phyloP scores from a whole-genome alignment of 2,797 vertebrate species.

The Kryptolebias ocellatus region DNA sequence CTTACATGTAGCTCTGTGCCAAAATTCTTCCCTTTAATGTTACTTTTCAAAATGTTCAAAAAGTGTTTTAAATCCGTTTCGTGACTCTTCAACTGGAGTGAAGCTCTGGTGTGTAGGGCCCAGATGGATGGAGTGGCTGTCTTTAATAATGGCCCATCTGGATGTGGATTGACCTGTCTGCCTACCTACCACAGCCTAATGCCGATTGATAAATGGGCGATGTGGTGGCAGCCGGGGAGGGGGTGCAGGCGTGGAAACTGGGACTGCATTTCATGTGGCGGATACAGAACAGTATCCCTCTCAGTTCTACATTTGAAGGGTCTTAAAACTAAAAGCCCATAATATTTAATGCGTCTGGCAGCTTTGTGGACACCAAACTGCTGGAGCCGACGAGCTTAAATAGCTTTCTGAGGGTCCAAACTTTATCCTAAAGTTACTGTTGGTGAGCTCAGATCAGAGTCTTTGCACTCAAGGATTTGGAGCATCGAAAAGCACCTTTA shows the following conservation, averaged over 20 bases:
- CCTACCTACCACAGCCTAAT: conserved; percentile 63
- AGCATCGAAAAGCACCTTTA: background rate
- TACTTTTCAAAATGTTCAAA: conserved; percentile 42
- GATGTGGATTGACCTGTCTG: conserved; percentile 64
- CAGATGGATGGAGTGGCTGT: conserved; percentile 48
- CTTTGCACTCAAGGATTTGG: background rate
- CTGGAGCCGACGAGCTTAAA: conserved; percentile 5
- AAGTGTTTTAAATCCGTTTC: conserved; percentile 30
- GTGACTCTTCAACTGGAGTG: conserved; percentile 31
- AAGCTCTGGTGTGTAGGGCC: conserved; percentile 32
- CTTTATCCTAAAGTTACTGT: background rate
- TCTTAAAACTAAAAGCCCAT: background rate
- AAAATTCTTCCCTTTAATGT: conserved; percentile 27
- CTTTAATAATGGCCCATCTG: conserved; percentile 64
- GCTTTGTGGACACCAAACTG: background rate
- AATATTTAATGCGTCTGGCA: background rate
- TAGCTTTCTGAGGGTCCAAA: background rate
- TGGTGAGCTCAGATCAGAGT: background rate
- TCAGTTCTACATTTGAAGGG: background rate
- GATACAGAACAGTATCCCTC: conserved; percentile 29
- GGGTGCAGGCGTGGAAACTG: conserved; percentile 38
- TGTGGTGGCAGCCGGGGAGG: conserved; percentile 25
- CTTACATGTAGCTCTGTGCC: conserved; percentile 11
- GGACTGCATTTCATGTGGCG: conserved; percentile 33
- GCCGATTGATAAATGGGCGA: conserved; percentile 69